Evolutionary conservation across 2,797 vertebrate species (phyloP).

Genomic region (Brachyalestes nurse): DNA sequence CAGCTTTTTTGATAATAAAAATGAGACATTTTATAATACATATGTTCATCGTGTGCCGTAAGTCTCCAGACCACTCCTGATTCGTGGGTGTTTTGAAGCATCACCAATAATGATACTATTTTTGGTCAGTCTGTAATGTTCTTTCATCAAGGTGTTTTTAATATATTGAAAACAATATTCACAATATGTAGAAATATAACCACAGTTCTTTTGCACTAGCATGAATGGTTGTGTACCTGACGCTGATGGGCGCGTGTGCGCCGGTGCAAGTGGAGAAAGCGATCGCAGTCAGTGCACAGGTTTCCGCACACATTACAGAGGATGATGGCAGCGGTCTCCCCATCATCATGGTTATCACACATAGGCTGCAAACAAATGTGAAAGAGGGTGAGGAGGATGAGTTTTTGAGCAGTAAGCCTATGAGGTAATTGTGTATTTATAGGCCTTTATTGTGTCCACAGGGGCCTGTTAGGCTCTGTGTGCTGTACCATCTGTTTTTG

Average conservation of each 20-base stretch:
- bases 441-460: constrained; percentile 2
- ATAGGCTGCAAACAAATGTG: constrained; percentile 83
- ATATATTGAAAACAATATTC: too few species aligned
- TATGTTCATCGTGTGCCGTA: too few species aligned
- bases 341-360: constrained; percentile 99
- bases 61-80: too few species aligned
- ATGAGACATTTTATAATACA: not conserved
- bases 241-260: constrained; percentile 97
- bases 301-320: constrained; percentile 96
- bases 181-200: too few species aligned
- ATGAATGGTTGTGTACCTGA: constrained; percentile 80
- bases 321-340: constrained; percentile 98
- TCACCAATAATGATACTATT: too few species aligned
- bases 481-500: constrained; percentile 96
- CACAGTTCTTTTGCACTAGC: not conserved
- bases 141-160: too few species aligned
- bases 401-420: not conserved
- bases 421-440: constrained; percentile 1
- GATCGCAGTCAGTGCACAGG: constrained; percentile 96
- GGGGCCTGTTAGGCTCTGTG: not conserved
- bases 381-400: not conserved
- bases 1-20: not conserved
- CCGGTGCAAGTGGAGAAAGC: constrained; percentile 97
- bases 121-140: too few species aligned
- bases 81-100: too few species aligned